A percentile compares a stretch with the other conserved stretches of the same genome.
Evolutionary conservation across 64 coral and sea anemone species (phyloP).

Genomic region (Stichodactyla mertensii): DNA sequence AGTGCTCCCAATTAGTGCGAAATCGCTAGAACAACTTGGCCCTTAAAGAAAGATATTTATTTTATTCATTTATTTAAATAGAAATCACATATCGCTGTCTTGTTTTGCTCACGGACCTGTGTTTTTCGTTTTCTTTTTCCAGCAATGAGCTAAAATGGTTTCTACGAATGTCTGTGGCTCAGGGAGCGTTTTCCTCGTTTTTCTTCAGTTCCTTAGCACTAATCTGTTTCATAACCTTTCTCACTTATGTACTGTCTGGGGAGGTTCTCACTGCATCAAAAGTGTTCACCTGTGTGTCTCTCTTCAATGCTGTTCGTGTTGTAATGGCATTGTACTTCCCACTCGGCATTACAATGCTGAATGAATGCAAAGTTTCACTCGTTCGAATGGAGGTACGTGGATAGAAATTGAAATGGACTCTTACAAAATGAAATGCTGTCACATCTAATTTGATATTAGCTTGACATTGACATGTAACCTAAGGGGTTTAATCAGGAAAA

Average conservation of each 20-base stretch:
- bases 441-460: too few relatives aligned
- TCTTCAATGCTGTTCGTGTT: slow-evolving; percentile 58
- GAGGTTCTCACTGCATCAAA: slow-evolving; percentile 59
- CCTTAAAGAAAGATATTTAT: too few relatives aligned
- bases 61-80: too few relatives aligned
- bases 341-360: slow-evolving; percentile 44
- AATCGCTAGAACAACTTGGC: too few relatives aligned
- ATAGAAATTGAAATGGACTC: neutral
- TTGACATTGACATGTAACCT: too few relatives aligned
- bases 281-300: slow-evolving; percentile 72
- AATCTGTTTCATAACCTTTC: slow-evolving; percentile 66
- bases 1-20: too few relatives aligned
- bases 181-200: slow-evolving; percentile 54
- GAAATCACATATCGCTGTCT: too few relatives aligned
- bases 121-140: neutral
- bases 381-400: slow-evolving; percentile 55
- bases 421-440: neutral
- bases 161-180: slow-evolving; percentile 28
- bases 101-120: too few relatives aligned
- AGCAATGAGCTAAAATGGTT: slow-evolving; percentile 77
- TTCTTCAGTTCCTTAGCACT: slow-evolving; percentile 63
- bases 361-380: slow-evolving; percentile 59
- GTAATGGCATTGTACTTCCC: slow-evolving; percentile 57
- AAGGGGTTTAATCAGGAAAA: too few relatives aligned
- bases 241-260: slow-evolving; percentile 56